Evolutionary conservation across 2,888 invertebrate genomes (phyloP).

Genomic region (Phragmatobia fuliginosa): DNA sequence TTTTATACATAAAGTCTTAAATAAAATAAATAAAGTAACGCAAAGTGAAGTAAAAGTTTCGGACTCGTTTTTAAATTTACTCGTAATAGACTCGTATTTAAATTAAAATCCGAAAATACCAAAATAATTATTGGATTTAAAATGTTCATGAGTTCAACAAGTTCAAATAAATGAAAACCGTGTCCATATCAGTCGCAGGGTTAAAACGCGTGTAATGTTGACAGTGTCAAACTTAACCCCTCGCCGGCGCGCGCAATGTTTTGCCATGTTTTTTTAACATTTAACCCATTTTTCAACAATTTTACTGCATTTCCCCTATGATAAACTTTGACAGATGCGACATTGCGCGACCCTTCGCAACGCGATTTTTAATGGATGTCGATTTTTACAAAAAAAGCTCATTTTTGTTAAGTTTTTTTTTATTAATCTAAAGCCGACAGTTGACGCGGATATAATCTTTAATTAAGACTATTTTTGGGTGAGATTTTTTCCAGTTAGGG

Average conservation of each 20-base stretch:
- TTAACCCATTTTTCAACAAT: conserved; percentile 85
- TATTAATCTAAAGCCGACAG: conserved; percentile 83
- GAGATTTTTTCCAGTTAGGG: conserved; percentile 61
- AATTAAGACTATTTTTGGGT: conserved; percentile 82
- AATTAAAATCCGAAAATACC: not conserved
- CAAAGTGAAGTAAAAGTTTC: not conserved
- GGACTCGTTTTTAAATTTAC: too few relatives aligned
- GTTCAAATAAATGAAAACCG: conserved; percentile 55
- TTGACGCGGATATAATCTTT: conserved; percentile 86
- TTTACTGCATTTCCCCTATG: conserved; percentile 73
- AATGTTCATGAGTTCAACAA: conserved; percentile 26
- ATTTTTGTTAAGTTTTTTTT: conserved; percentile 71
- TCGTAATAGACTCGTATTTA: not conserved
- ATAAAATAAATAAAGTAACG: too few relatives aligned
- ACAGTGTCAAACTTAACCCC: conserved; percentile 66
- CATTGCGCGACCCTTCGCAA: conserved; percentile 68
- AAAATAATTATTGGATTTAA: not conserved
- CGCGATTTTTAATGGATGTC: conserved; percentile 82
- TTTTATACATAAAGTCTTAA: too few relatives aligned
- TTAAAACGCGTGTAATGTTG: conserved; percentile 66
- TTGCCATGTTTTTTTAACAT: conserved; percentile 75
- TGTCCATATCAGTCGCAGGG: conserved; percentile 62
- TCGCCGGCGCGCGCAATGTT: conserved; percentile 62
- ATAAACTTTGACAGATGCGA: conserved; percentile 78
- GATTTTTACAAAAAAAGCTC: conserved; percentile 66